Base-by-base conservation (phyloP, 2,113 vertebrate genomes). In the Romanogobio albipinnatus region DNA sequence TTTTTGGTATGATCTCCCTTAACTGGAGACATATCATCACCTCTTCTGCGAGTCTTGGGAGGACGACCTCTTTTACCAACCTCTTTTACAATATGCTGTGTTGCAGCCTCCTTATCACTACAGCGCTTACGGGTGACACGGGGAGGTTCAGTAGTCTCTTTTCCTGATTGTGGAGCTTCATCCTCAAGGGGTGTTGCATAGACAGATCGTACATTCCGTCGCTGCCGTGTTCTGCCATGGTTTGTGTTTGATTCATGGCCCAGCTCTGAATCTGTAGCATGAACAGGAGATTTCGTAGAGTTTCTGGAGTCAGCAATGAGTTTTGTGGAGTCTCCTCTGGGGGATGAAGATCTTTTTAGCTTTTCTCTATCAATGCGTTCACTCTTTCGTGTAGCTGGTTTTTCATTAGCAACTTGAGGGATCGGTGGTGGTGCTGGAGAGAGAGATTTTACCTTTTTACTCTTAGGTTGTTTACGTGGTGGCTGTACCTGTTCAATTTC, bases 331-430 rank as follows among this genome's bases (percentile, higher is more conserved):
- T 87, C 86, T 74, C 81, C 84, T 81, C 86, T 87, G 19, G 88
- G 82, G 58, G 95, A 94, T 85, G 95, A 94, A 0, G 93, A 96
- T 51, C 96, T 93, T 92, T 97, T 99, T 1, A 99, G 95, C 81
- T 98, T 99, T 80, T 99, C 98, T 70, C 93, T 94, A 91, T 99
- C 98, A 88, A 99, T 99, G 49, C 98, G 93, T 91, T 99, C 97
- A 0, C 98, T 99, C 90, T 99, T 99, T 76, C 98, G 95, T 0
- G 96, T 99, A 88, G 96, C 96, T 0, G 97, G 96, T 89, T 98
- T 99, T 90, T 98, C 96, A 0, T 81, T 47, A 0, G 83, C 91
- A 29, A 90, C 87, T 10, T 92, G 87, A 13, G 87, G 86, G 0
- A 94, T 90, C 1, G 93, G 91, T 87, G 95, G 96, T 61, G 95